Conservation (phyloP, 2,888 invertebrate genomes). For the Ashinkailepas kermadecensis region DNA sequence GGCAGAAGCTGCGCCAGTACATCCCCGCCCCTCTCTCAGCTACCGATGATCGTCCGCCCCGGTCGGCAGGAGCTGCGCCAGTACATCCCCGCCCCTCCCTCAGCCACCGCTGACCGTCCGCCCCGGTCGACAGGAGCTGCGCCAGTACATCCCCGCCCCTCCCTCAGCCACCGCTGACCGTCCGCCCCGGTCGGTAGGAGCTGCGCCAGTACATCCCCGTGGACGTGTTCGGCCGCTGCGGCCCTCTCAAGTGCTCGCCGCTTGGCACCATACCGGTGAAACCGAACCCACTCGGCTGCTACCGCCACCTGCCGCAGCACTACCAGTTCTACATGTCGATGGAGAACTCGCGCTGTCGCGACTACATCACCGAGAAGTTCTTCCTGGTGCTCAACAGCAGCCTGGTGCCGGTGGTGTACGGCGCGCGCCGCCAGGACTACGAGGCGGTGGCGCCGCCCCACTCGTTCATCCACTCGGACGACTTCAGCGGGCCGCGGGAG, state of each 20-base stretch:
- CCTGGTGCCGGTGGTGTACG: conserved; percentile 25
- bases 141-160: too few species aligned
- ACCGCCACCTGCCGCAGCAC: background rate
- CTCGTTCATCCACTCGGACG: conserved; percentile 26
- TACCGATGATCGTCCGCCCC: too few species aligned
- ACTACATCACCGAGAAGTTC: conserved; percentile 22
- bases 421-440: conserved; percentile 16
- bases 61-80: too few species aligned
- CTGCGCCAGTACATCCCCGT: background rate
- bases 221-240: conserved; percentile 5
- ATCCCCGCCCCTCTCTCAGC: too few species aligned
- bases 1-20: too few species aligned
- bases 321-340: conserved; percentile 16
- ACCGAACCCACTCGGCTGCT: background rate
- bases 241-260: background rate
- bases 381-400: conserved; percentile 15
- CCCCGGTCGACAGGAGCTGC: too few species aligned
- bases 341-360: conserved; percentile 16
- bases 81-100: too few species aligned
- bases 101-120: too few species aligned
- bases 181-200: background rate
- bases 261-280: background rate
- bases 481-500: conserved; percentile 21
- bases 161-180: too few species aligned
- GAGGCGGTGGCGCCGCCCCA: conserved; percentile 21